These are phyloP conservation scores for Mythimna loreyi DNA, from an alignment of 2,888 invertebrate species.

Conservation along the genomic window DNA sequence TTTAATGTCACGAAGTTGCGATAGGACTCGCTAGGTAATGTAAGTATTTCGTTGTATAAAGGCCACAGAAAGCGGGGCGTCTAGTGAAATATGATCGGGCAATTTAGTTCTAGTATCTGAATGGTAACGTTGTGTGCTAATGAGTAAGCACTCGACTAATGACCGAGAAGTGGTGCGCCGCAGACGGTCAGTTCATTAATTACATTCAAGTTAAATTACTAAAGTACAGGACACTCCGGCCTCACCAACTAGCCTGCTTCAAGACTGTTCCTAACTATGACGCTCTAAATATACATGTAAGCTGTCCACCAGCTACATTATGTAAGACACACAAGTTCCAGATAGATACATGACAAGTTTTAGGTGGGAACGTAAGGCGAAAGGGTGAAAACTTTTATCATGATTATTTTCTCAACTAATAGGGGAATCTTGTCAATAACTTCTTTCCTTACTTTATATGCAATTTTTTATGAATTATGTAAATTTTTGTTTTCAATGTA, in stretches of 20 bases:
- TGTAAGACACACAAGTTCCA: constrained; percentile 26
- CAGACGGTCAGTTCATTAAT: constrained; percentile 79
- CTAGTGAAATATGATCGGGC: constrained; percentile 43
- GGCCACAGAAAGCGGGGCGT: constrained; percentile 8
- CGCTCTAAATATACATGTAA: constrained; percentile 35
- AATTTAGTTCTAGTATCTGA: constrained; percentile 55
- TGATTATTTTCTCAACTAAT: too few species aligned
- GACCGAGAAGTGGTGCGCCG: constrained; percentile 67
- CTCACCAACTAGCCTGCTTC: constrained; percentile 38
- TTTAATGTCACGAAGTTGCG: constrained; percentile 38
- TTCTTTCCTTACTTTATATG: too few species aligned
- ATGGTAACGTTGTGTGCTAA: constrained; percentile 64
- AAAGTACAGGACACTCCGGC: constrained; percentile 61
- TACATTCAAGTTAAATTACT: constrained; percentile 74
- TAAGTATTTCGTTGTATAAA: constrained; percentile 34
- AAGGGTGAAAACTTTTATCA: constrained; percentile 15
- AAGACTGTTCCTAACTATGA: constrained; percentile 55
- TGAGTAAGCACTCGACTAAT: constrained; percentile 71
- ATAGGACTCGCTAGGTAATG: constrained; percentile 36
- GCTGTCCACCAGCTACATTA: constrained; percentile 8
- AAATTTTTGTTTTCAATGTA: too few species aligned
- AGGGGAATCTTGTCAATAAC: too few species aligned
- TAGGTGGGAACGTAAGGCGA: constrained; percentile 2
- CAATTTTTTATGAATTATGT: too few species aligned
- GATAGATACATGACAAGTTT: constrained; percentile 24